Base-by-base conservation (phyloP, 2,113 vertebrate genomes). In the Hyperopisus bebe region DNA sequence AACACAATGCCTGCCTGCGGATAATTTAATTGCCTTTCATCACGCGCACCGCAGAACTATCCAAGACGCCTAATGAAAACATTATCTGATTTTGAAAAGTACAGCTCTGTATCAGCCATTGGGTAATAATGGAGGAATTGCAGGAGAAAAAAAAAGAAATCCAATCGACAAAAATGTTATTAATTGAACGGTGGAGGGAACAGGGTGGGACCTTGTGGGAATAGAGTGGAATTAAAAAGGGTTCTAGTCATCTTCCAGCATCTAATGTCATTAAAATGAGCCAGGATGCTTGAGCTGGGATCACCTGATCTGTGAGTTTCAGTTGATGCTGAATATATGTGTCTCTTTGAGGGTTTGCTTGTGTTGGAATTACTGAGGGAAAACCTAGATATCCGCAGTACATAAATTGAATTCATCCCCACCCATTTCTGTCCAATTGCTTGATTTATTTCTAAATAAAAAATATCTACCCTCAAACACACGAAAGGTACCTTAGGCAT, bases 31-130 rank as follows among this genome's bases (percentile, higher is more conserved):
- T 87, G 47, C 86, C 83, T 66, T 74, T 42, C 46, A 88, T 35
- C 86, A 42, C 17, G 35, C 10, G 21, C n/a, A 27, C 19, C 74
- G 13, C 19, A 89, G 86, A 91, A 85, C 77, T 66, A 46, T 90
- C 70, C 47, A 55, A 53, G 46, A 55, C 39, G 47, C 74, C 66
- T 17, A 84, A 84, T 80, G 87, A 89, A 77, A 86, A 77, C 82
- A 90, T 91, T 90, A 66, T 58, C 80, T 89, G 46, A 50, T 89
- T 47, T 46, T 85, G 21, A 84, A 88, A 90, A 10, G 44, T 85
- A 27, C 35, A 31, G 82, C 44, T 90, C 50, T 58, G 47, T 86
- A 86, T 86, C 46, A 74, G 15, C 55, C 82, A n/a, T 50, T 50
- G 58, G 47, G 62, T 90, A 87, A 90, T 90, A 35, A 24, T 24